Evolutionary conservation across 2,888 invertebrate species (phyloP).

Genomic region (Eristalis pertinax): DNA sequence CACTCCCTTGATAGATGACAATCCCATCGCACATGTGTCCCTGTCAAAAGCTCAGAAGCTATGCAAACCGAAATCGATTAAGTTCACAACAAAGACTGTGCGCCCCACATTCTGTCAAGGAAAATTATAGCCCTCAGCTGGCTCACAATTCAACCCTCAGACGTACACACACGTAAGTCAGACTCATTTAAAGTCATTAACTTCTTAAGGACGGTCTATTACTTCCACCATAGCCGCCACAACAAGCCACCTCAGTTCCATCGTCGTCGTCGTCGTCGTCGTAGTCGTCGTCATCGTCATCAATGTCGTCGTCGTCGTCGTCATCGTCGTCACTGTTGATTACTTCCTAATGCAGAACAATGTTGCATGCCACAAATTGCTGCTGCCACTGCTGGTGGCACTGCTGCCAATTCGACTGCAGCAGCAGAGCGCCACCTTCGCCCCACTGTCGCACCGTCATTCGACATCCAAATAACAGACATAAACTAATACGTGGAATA

Average conservation of each 20-base stretch:
- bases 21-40: too few species aligned
- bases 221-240: slow-evolving; percentile 28
- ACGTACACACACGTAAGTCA: slow-evolving; percentile 38
- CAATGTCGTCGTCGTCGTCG: slow-evolving; percentile 6
- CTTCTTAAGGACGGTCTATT: slow-evolving; percentile 68
- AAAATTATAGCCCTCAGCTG: slow-evolving; percentile 10
- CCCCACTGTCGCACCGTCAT: slow-evolving; percentile 33
- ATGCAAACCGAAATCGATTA: slow-evolving; percentile 16
- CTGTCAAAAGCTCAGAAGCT: background rate
- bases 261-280: background rate
- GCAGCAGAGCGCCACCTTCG: background rate
- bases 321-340: slow-evolving; percentile 38
- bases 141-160: background rate
- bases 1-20: too few species aligned
- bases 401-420: slow-evolving; percentile 13
- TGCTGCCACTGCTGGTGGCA: slow-evolving; percentile 51
- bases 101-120: slow-evolving; percentile 20
- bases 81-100: slow-evolving; percentile 35
- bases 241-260: background rate
- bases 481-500: slow-evolving; percentile 68
- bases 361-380: slow-evolving; percentile 68
- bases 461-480: slow-evolving; percentile 63
- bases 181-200: slow-evolving; percentile 66
- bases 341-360: slow-evolving; percentile 55
- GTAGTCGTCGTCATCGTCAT: background rate